Evolutionary conservation across 2,888 invertebrate species (phyloP).

Genomic region (Nesidiocoris tenuis): DNA sequence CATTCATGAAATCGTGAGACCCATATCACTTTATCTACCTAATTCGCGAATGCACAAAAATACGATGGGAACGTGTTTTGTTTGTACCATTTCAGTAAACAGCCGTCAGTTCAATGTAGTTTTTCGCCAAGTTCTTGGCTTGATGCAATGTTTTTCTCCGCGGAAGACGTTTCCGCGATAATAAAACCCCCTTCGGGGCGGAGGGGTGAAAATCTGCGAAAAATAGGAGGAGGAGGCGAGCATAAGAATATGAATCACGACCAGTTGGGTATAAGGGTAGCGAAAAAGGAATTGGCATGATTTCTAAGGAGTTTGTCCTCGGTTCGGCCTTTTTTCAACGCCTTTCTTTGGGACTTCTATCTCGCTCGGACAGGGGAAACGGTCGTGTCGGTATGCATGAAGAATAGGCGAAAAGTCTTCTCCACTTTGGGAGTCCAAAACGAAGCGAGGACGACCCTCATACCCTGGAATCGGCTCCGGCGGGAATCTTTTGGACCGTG

Average conservation of each 20-base stretch:
- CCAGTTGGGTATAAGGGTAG: neutral
- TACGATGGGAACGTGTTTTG: no score
- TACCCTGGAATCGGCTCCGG: slow-evolving; percentile 1
- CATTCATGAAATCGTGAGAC: no score
- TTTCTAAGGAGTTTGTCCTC: neutral
- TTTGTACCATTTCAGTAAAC: no score
- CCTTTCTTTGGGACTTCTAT: neutral
- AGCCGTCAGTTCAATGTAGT: no score
- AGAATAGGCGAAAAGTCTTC: slow-evolving; percentile 5
- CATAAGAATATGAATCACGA: neutral
- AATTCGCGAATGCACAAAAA: no score
- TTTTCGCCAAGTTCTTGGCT: neutral
- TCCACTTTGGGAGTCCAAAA: neutral
- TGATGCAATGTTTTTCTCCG: neutral
- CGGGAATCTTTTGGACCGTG: slow-evolving; percentile 6
- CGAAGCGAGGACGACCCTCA: neutral
- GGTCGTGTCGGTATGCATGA: slow-evolving; percentile 1
- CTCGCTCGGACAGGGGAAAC: neutral
- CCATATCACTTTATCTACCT: no score
- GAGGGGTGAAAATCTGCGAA: neutral
- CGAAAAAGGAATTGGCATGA: neutral
- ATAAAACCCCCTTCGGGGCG: neutral
- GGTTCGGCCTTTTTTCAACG: neutral
- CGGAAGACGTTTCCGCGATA: neutral
- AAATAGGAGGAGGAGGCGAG: neutral